Conservation (phyloP, 30 jellyfish, hydroid and myxozoan species). For the Aurelia sp. region DNA sequence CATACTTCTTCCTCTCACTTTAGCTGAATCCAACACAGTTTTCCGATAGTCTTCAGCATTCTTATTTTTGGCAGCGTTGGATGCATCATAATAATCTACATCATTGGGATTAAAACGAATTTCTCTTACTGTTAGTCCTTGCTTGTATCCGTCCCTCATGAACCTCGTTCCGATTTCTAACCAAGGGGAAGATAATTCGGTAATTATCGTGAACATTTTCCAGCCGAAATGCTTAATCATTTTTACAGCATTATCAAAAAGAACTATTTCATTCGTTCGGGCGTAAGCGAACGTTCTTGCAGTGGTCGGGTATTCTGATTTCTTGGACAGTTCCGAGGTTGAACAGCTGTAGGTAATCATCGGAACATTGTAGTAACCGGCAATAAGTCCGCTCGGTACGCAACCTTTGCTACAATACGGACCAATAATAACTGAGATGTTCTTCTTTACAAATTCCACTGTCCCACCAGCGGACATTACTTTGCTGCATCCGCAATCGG, state of each 20-base stretch:
- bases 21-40: conserved; percentile 47
- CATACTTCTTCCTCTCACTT: conserved; percentile 77
- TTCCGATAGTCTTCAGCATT: conserved; percentile 4
- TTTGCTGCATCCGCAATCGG: conserved; percentile 66
- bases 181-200: conserved; percentile 67
- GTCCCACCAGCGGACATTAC: conserved; percentile 69
- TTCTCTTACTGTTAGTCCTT: neutral
- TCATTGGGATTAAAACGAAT: conserved; percentile 39
- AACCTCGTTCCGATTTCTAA: conserved; percentile 29
- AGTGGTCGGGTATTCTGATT: conserved; percentile 80
- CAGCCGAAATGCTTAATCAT: conserved; percentile 72
- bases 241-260: conserved; percentile 25
- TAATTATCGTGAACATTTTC: conserved; percentile 79
- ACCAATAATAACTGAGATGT: conserved; percentile 60
- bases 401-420: conserved; percentile 80
- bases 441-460: conserved; percentile 50
- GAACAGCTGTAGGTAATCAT: conserved; percentile 95
- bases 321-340: conserved; percentile 54
- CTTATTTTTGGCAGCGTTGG: conserved; percentile 6
- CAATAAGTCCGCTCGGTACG: conserved; percentile 65
- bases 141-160: conserved; percentile 9
- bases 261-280: conserved; percentile 69
- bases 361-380: conserved; percentile 70
- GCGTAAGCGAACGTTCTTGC: conserved; percentile 89
- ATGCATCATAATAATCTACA: conserved; percentile 13